phyloP scores from a whole-genome alignment of 2,797 vertebrate genomes.

The Kryptopterus vitreolus region DNA sequence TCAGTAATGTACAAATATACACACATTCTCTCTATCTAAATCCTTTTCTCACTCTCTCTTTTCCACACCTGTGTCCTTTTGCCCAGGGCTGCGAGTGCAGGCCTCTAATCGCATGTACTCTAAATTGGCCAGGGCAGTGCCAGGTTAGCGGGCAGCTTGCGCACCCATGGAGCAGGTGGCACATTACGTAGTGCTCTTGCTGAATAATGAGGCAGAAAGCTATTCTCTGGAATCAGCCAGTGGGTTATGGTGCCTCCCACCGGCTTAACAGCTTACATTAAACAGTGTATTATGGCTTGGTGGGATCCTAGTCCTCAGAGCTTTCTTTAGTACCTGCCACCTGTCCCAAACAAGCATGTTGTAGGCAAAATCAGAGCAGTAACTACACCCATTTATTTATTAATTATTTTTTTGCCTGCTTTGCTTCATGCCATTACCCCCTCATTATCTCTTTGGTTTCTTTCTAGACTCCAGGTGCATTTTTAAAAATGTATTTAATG shows the following conservation, averaged over 20 bases:
- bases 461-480: background rate
- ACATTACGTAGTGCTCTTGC: constrained; percentile 30
- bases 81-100: constrained; percentile 26
- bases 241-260: constrained; percentile 32
- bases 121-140: constrained; percentile 42
- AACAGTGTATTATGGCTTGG: constrained; percentile 20
- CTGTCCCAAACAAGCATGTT: constrained; percentile 15
- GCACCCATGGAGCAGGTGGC: constrained; percentile 23
- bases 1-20: constrained; percentile 15
- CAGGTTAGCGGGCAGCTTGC: constrained; percentile 41
- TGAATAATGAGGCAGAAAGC: constrained; percentile 39
- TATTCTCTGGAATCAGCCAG: constrained; percentile 26
- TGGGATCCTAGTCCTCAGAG: constrained; percentile 12
- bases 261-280: constrained; percentile 30
- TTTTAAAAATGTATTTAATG: background rate
- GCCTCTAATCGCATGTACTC: constrained; percentile 43
- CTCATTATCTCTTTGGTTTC: constrained; percentile 48
- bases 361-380: background rate
- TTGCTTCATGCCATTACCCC: background rate
- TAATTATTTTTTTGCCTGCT: background rate
- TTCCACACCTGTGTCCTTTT: constrained; percentile 13
- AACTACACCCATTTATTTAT: background rate
- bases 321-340: constrained; percentile 21
- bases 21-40: constrained; percentile 7
- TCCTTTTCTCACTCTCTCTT: background rate